phyloP scores from a whole-genome alignment of 2,888 invertebrate genomes.

The Oscheius sp. region DNA sequence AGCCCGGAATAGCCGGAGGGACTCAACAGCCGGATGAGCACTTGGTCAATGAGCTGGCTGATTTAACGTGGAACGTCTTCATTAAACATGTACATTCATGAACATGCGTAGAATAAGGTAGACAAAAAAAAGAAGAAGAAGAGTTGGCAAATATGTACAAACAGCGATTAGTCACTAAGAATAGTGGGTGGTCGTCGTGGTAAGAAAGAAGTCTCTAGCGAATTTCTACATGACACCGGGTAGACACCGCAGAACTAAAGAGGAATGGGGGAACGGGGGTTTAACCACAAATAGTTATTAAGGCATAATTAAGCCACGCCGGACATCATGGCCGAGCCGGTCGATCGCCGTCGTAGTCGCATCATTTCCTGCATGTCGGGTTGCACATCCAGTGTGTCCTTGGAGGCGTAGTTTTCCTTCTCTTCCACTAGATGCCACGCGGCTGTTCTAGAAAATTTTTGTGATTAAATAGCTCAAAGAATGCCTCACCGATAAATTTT shows the following conservation, averaged over 20 bases:
- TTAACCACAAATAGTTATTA: background rate
- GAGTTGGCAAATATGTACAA: constrained; percentile 32
- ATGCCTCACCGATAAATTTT: constrained; percentile 68
- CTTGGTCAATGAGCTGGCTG: background rate
- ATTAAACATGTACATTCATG: no score
- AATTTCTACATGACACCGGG: constrained; percentile 32
- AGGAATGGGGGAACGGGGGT: constrained; percentile 15
- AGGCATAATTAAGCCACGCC: constrained; percentile 62
- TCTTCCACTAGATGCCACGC: constrained; percentile 70
- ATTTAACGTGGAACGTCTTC: no score
- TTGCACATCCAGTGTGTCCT: constrained; percentile 44
- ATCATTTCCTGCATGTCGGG: constrained; percentile 50
- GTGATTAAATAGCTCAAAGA: background rate
- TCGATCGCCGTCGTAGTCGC: constrained; percentile 67
- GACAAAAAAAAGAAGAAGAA: background rate
- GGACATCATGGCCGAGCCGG: constrained; percentile 61
- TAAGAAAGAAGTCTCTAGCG: constrained; percentile 18
- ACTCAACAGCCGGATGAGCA: constrained; percentile 30
- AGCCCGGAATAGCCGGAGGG: constrained; percentile 36
- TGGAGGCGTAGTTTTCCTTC: constrained; percentile 60
- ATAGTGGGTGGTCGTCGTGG: constrained; percentile 15
- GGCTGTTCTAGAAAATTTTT: constrained; percentile 61
- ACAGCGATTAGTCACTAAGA: constrained; percentile 33
- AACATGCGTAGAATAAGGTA: no score
- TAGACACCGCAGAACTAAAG: constrained; percentile 30